phyloP scores from a whole-genome alignment of 2,797 vertebrate species.

The Tenualosa thibaudeaui region DNA sequence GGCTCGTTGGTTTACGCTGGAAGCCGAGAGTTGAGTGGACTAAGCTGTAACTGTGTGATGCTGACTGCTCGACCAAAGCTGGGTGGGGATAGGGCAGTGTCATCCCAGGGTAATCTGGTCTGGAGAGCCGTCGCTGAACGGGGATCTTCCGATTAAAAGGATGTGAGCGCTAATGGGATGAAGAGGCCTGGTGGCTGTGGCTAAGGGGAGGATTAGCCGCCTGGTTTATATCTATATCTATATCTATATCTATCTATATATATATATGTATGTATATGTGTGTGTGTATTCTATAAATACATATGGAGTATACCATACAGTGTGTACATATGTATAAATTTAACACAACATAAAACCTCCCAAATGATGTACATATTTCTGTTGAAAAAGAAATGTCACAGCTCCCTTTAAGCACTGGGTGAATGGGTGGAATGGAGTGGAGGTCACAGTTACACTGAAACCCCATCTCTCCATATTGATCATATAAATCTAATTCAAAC shows the following conservation, averaged over 20 bases:
- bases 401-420: neutral
- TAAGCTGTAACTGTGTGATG: neutral
- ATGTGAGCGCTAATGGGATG: slow-evolving; percentile 22
- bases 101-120: slow-evolving; percentile 14
- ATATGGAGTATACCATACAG: too few species aligned
- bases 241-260: too few species aligned
- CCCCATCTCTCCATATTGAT: slow-evolving; percentile 11
- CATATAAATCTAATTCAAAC: slow-evolving; percentile 21
- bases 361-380: too few species aligned
- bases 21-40: neutral
- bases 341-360: neutral
- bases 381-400: neutral
- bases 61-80: neutral
- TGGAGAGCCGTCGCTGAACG: neutral
- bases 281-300: too few species aligned
- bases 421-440: neutral
- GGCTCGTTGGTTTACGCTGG: neutral
- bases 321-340: too few species aligned
- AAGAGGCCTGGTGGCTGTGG: neutral
- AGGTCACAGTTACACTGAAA: neutral
- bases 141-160: slow-evolving; percentile 36
- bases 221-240: neutral
- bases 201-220: neutral
- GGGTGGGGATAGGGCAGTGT: neutral
- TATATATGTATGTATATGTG: too few species aligned